Evolutionary conservation across 2,888 invertebrate species (phyloP), one percentile per base, ranked within the genome.

Genomic region (Noctua janthe): DNA sequence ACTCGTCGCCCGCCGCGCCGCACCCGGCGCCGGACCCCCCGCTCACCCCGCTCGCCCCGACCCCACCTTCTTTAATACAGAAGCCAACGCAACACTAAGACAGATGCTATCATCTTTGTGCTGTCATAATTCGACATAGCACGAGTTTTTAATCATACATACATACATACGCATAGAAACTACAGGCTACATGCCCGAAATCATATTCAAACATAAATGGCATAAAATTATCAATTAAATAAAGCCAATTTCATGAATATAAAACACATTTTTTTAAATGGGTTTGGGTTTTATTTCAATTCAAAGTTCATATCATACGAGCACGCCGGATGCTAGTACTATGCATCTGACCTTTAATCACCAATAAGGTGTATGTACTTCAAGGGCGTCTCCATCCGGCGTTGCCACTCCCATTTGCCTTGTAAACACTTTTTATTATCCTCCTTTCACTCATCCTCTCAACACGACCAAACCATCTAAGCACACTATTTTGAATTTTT

Each of bases 1-100:
- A 97, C 89, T 97, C 97, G 78, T 94, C 94, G 93, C 86, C 91
- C 89, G 86, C 92, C 89, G 81, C 91, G 92, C 85, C 83, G 76
- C 81, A 13, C 80, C 78, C 76, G n/a, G 70, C 71, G 66, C 74
- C 77, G 64, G 71, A 20, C 43, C n/a, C 74, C 82, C 77, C 84
- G 66, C 72, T 39, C 39, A 39, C 43, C 79, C 88, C 86, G 83
- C 88, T 82, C 83, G 87, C 80, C 83, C 80, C 85, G 80, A 81
- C 77, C 83, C 88, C 81, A 87, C 86, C 86, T 85, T 84, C 90
- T 91, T 89, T 83, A 89, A 89, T 89, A 82, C 39, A 83, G 70
- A 85, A 85, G 83, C 75, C 85, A 85, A 82, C 82, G 74, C 73
- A 89, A 90, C 67, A 77, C 86, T 80, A 74, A 83, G 76, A 73